Evolutionary conservation across 2,888 invertebrate species (phyloP), one percentile per base, ranked within the genome.

Genomic region (Malthinus flaveolus): DNA sequence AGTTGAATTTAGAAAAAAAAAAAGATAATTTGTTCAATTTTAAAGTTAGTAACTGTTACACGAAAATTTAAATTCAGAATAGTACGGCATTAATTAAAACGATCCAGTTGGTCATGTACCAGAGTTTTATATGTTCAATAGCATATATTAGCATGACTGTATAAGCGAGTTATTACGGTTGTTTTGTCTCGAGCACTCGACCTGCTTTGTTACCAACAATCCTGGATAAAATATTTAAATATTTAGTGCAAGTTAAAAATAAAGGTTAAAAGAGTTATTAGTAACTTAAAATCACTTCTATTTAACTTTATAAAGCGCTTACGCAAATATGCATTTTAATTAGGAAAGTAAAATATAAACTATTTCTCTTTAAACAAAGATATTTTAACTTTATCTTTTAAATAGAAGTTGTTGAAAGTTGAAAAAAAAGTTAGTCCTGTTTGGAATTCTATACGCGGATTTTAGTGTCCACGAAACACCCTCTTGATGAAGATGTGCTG

Each of bases 161-260:
- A 68, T 69, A 70, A 71, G 66, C 68, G 67, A 67, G 66, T 71
- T 70, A 70, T 68, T 68, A 69, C 68, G 67, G 68, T 71, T 68
- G 70, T 69, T 70, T 71, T 69, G 68, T 69, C 23, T 23, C 23
- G 23, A 23, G 23, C 23, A 23, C 71, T 68, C 62, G 55, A 61
- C 63, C 63, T 67, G 66, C 69, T 71, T 71, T 68, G 71, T 71
- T 71, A 69, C 66, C 66, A 68, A 62, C 66, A 66, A 65, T 68
- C 68, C 67, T 69, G 66, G 68, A 65, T 66, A 65, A 67, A 68
- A 66, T 55, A 61, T 59, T 48, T 3, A 23, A 23, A 23, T 23
- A 23, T 23, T 23, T 23, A 23, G 23, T 23, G 23, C 23, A 23
- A 23, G 23, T 23, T 23, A 23, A 23, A 23, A 23, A 23, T 3